Evolutionary conservation across 92 coral and sea anemone species (phyloP), one percentile per base, ranked within the genome.

Genomic region (Metridium senile): DNA sequence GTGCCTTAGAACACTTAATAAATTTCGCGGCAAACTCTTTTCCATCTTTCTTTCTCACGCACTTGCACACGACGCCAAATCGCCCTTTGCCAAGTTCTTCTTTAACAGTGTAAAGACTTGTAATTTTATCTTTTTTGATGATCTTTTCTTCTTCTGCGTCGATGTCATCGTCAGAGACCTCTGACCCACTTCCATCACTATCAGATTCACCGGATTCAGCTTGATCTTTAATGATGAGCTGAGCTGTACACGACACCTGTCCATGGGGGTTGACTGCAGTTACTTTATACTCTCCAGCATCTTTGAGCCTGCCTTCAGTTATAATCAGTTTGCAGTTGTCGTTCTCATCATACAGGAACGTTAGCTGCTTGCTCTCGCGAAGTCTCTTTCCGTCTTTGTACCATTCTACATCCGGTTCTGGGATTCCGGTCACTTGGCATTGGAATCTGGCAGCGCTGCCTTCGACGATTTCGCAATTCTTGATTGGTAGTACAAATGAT

Each of bases 381-480:
- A 96, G 90, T 1, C 87, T 90, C 46, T 80, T 87, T 56, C 95
- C 91, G 29, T 90, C 97, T 80, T 87, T 89, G 86, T 78, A 89
- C 99, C 99, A 96, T 71, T 96, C 89, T 27, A 96, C 93, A 63
- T 82, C 93, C 32, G 99, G 99, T 81, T 93, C 93, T 0, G 99
- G 99, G 64, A 87, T 90, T 21, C 98, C 91, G 56, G 89, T 87
- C 70, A 96, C 93, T 77, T 91, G 87, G 78, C 99, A 93, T 67
- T 89, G 98, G 51, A 96, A 96, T 77, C 99, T 84, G 76, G 99
- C 99, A 67, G 99, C 99, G 64, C 88, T 93, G 78, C 97, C 93
- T 66, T 93, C 99, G 19, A 86, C 89, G 70, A 93, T 83, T 85
- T 93, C 90, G 83, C 99, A 92, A 84, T 96, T 87, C 84, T 84